Evolutionary conservation across 2,113 vertebrate genomes (phyloP).

Genomic region (Fulica atra): DNA sequence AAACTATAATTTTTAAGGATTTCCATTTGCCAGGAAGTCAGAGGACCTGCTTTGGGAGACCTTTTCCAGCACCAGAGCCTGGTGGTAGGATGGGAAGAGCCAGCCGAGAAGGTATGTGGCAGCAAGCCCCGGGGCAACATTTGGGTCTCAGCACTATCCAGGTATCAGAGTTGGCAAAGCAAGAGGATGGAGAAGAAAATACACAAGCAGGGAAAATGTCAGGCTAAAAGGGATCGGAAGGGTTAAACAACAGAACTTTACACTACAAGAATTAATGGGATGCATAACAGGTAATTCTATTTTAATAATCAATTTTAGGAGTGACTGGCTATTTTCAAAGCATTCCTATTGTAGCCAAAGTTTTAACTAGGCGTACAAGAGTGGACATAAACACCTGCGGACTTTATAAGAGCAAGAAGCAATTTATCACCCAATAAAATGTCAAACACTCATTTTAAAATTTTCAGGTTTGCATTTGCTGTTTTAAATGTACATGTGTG

Average conservation of each 20-base stretch:
- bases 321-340: slow-evolving; percentile 53
- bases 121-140: neutral
- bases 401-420: slow-evolving; percentile 69
- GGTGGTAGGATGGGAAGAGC: rapidly evolving
- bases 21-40: neutral
- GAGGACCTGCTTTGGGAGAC: neutral
- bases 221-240: neutral
- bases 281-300: slow-evolving; percentile 34
- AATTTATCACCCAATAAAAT: slow-evolving; percentile 74
- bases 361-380: slow-evolving; percentile 55
- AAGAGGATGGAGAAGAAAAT: neutral
- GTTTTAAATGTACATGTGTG: slow-evolving; percentile 30
- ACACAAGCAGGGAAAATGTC: neutral
- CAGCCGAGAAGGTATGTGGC: rapidly evolving
- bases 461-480: slow-evolving; percentile 63
- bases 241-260: slow-evolving; percentile 27
- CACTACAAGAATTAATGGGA: neutral
- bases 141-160: neutral
- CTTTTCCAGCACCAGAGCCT: neutral
- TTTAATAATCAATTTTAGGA: slow-evolving; percentile 60
- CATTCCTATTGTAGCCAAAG: slow-evolving; percentile 50
- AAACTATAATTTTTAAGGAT: neutral
- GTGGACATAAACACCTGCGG: slow-evolving; percentile 65
- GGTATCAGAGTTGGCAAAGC: neutral
- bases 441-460: slow-evolving; percentile 63